Conservation (phyloP, 2,113 vertebrate species). For the Mirza zaza region DNA sequence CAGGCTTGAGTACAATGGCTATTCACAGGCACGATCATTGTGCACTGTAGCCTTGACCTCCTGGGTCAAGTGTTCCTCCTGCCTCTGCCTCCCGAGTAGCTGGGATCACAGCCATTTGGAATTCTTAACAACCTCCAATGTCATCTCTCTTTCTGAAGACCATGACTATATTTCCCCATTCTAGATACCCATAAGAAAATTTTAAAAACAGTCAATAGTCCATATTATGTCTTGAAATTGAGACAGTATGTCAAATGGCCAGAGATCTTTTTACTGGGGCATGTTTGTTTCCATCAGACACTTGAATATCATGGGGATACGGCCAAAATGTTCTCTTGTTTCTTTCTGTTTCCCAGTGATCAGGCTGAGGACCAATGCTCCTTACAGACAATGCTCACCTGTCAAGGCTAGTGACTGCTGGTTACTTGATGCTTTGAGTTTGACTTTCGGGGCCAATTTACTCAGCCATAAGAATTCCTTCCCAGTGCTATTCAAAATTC, state of each 20-base stretch:
- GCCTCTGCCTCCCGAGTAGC: no score
- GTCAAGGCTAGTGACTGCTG: neutral
- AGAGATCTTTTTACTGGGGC: neutral
- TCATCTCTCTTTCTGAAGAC: neutral
- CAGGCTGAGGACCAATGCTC: neutral
- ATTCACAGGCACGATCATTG: no score
- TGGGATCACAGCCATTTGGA: no score
- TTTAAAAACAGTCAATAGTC: neutral
- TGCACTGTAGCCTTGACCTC: no score
- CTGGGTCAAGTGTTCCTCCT: no score
- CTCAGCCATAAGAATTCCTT: neutral
- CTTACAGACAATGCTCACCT: neutral
- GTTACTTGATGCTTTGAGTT: neutral
- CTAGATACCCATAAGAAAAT: neutral
- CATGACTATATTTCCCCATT: neutral
- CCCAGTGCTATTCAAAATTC: neutral
- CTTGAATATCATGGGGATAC: neutral
- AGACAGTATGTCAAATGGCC: neutral
- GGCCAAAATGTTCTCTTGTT: neutral
- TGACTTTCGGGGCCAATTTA: neutral
- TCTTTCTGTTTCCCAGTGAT: neutral
- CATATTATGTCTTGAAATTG: neutral
- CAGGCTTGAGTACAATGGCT: no score
- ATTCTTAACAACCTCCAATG: neutral
- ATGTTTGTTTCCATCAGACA: neutral